Evolutionary conservation across 2,113 vertebrate species (phyloP).

Genomic region (Chionodraco myersi): DNA sequence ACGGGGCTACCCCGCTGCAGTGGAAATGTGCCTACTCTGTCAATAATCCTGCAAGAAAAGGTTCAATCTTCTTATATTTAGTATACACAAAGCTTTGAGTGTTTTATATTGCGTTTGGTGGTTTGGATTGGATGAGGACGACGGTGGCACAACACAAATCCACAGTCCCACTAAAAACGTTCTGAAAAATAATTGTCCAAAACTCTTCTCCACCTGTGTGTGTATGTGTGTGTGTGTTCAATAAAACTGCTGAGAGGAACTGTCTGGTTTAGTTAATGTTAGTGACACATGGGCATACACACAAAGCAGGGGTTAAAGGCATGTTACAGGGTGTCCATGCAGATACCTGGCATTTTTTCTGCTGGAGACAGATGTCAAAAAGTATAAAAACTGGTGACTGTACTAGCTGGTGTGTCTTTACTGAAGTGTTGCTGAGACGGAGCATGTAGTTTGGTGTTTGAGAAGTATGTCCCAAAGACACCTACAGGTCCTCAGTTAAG

Average conservation of each 20-base stretch:
- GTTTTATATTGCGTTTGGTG: background rate
- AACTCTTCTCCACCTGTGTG: background rate
- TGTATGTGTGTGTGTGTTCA: constrained; percentile 24
- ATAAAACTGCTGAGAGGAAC: constrained; percentile 40
- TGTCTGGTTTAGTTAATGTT: constrained; percentile 45
- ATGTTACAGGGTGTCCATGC: constrained; percentile 21
- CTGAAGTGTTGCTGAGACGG: background rate
- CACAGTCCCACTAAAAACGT: constrained; percentile 11
- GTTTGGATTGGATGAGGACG: constrained; percentile 8
- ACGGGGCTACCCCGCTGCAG: no score
- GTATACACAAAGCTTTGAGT: background rate
- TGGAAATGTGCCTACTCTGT: background rate
- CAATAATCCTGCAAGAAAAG: background rate
- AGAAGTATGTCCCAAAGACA: background rate
- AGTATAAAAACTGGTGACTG: background rate
- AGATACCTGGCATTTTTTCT: background rate
- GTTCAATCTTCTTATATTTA: background rate
- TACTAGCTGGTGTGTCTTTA: background rate
- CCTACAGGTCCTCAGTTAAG: no score
- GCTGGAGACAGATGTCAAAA: background rate
- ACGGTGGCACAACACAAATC: constrained; percentile 21
- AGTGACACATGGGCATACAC: constrained; percentile 8
- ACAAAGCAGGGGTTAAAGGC: constrained; percentile 11
- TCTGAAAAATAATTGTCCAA: constrained; percentile 29
- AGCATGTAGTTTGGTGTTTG: background rate